Conservation (phyloP, 92 coral and sea anemone genomes). For the Siderastrea siderea region DNA sequence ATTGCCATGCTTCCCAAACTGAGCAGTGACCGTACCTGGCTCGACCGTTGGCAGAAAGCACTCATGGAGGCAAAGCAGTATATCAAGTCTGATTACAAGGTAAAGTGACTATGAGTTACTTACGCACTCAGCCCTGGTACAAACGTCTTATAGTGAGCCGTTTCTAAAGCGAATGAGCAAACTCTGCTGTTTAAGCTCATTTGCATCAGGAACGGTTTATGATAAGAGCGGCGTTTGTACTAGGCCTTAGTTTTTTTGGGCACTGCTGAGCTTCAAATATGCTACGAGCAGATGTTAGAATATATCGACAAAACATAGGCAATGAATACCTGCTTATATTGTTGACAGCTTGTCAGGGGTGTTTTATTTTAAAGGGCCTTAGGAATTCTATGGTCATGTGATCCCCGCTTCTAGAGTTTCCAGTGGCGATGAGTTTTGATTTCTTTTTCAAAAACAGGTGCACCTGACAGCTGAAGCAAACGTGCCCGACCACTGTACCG, state of each 20-base stretch:
- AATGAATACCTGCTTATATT: not conserved
- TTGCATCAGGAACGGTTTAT: conserved; percentile 17
- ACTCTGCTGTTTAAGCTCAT: conserved; percentile 15
- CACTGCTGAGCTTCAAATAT: conserved; percentile 21
- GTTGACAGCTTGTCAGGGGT: conserved; percentile 1
- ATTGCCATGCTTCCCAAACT: conserved; percentile 35
- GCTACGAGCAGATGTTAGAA: conserved; percentile 9
- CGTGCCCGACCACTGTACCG: conserved; percentile 29
- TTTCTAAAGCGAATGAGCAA: conserved; percentile 1
- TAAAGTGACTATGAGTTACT: conserved; percentile 10
- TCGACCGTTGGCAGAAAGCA: conserved; percentile 26
- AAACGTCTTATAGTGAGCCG: conserved; percentile 18
- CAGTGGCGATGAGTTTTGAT: conserved; percentile 11
- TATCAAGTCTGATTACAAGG: conserved; percentile 32
- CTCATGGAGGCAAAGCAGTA: conserved; percentile 30
- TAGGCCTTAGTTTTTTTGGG: conserved; percentile 8
- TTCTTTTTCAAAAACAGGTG: conserved; percentile 16
- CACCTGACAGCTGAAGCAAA: conserved; percentile 23
- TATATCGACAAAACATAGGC: conserved; percentile 14
- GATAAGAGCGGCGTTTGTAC: conserved; percentile 19
- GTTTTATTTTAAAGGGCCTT: conserved; percentile 23
- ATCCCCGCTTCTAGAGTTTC: conserved; percentile 19
- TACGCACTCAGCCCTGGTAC: conserved; percentile 26
- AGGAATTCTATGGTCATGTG: conserved; percentile 22
- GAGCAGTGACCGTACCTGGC: conserved; percentile 31